Evolutionary conservation across 2,113 vertebrate species (phyloP).

Genomic region (Cottus gobio): DNA sequence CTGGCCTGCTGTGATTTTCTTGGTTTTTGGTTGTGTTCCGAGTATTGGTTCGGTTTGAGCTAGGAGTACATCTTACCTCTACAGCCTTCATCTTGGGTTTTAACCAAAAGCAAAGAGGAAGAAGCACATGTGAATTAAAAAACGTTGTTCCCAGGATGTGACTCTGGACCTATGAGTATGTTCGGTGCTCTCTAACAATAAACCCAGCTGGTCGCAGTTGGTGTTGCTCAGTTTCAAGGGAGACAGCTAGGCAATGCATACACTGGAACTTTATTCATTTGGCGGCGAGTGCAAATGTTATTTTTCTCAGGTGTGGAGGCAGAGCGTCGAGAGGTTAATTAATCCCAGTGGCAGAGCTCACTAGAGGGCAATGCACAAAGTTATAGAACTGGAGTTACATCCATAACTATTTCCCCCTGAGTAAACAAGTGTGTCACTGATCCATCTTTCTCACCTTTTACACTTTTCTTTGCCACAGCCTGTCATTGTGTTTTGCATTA

Average conservation of each 20-base stretch:
- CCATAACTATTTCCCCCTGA: background rate
- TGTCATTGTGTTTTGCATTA: background rate
- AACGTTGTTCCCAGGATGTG: background rate
- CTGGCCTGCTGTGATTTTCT: background rate
- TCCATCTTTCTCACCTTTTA: constrained; percentile 39
- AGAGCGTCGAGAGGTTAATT: background rate
- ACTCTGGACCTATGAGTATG: background rate
- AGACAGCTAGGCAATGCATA: background rate
- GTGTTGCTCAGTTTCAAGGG: background rate
- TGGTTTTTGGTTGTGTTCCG: background rate
- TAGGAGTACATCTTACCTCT: background rate
- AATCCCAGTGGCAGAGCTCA: background rate
- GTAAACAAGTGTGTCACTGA: constrained; percentile 12
- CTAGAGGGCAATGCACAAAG: background rate
- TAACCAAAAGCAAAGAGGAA: background rate
- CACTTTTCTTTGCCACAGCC: constrained; percentile 16
- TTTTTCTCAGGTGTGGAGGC: background rate
- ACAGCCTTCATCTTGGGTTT: background rate
- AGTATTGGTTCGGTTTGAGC: background rate
- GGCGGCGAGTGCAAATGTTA: background rate
- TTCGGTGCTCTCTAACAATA: background rate
- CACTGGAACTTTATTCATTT: background rate
- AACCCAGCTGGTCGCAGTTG: background rate
- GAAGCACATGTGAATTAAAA: background rate
- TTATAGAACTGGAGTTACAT: background rate